Percentiles rank a stretch among this genome's conserved stretches.
Evolutionary conservation across 2,113 vertebrate species (phyloP).

Genomic region (Rutilus rutilus): DNA sequence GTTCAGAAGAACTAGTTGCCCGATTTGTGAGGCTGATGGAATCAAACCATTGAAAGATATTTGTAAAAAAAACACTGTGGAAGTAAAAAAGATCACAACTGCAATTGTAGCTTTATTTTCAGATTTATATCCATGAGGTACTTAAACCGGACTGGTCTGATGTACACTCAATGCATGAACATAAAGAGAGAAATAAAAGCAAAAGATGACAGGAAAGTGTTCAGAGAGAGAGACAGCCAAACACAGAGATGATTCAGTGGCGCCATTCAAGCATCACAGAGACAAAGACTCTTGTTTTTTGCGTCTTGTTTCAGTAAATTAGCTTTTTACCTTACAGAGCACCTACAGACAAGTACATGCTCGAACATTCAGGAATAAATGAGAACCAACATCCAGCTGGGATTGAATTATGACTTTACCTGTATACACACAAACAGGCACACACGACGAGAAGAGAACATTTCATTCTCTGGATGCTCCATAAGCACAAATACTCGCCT

Average conservation of each 20-base stretch:
- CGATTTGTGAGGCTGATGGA: not conserved
- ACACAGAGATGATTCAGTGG: not conserved
- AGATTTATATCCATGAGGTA: not conserved
- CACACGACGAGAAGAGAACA: slow-evolving; percentile 1
- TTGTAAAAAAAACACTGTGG: not conserved
- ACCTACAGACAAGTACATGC: slow-evolving; percentile 43
- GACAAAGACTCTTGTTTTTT: slow-evolving; percentile 31
- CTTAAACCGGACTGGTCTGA: not conserved
- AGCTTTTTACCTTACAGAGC: slow-evolving; percentile 32
- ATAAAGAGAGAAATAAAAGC: not conserved
- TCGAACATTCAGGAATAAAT: slow-evolving; percentile 41
- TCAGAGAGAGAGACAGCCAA: not conserved
- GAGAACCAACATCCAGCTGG: slow-evolving; percentile 44
- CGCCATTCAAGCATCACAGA: not conserved
- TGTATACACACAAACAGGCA: slow-evolving; percentile 22
- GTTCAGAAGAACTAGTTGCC: not conserved
- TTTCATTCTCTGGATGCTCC: slow-evolving; percentile 25
- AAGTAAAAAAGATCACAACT: not conserved
- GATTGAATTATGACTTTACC: slow-evolving; percentile 38
- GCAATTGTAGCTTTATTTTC: slow-evolving; percentile 3
- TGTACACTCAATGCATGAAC: slow-evolving; percentile 3
- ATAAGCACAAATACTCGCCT: not conserved
- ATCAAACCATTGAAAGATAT: not conserved
- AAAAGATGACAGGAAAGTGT: not conserved
- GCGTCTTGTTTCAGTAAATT: slow-evolving; percentile 42